A percentile compares a stretch with the other conserved stretches of the same genome.
Evolutionary conservation across 1,140 invertebrate species (phyloP).

Genomic region (Episyrphus balteatus): DNA sequence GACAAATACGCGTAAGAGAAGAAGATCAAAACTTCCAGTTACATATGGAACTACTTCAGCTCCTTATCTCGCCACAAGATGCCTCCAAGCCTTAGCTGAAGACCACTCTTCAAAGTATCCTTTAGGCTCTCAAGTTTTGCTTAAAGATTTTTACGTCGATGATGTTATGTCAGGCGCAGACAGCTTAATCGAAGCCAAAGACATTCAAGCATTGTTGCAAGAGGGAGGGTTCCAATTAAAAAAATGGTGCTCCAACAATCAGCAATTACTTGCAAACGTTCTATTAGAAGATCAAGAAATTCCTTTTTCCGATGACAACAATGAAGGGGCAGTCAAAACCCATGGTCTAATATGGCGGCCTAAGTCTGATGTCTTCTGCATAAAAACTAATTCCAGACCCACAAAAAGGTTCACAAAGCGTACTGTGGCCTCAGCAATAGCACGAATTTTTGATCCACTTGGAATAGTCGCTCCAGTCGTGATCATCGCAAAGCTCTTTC

Average conservation of each 20-base stretch:
- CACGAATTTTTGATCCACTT: constrained; percentile 30
- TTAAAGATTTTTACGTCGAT: constrained; percentile 32
- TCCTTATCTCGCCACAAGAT: constrained; percentile 18
- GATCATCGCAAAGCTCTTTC: constrained; percentile 27
- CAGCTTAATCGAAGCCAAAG: constrained; percentile 10
- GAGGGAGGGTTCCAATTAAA: constrained; percentile 26
- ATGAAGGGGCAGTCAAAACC: too few relatives aligned
- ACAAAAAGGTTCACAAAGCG: constrained; percentile 9
- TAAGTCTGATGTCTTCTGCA: too few relatives aligned
- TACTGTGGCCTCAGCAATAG: constrained; percentile 19
- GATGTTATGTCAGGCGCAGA: constrained; percentile 27
- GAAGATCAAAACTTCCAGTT: constrained; percentile 29
- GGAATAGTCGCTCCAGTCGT: constrained; percentile 29
- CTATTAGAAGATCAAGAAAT: background rate
- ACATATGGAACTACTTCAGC: constrained; percentile 23
- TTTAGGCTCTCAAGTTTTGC: background rate
- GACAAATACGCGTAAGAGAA: constrained; percentile 29
- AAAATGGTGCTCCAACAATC: constrained; percentile 35
- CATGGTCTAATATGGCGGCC: too few relatives aligned
- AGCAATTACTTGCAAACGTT: background rate
- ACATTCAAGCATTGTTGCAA: constrained; percentile 10
- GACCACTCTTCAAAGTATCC: constrained; percentile 17
- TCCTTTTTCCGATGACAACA: background rate
- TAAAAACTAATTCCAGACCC: too few relatives aligned
- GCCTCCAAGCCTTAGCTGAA: constrained; percentile 21